These are phyloP conservation scores for Antitype chi DNA, from an alignment of 2,888 invertebrate species.

Conservation along the genomic window DNA sequence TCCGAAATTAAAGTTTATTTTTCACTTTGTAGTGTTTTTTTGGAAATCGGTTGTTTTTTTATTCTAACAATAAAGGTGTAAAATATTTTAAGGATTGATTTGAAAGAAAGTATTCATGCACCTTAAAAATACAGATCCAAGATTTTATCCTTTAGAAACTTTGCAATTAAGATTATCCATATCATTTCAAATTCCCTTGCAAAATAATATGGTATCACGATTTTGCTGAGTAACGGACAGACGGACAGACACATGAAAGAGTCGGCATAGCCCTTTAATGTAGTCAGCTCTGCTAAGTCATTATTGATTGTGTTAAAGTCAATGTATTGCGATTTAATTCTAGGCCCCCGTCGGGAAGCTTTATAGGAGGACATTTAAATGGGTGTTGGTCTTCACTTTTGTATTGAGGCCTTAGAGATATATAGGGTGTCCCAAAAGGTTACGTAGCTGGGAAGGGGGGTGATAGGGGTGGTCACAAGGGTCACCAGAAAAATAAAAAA, in stretches of 20 bases:
- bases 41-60: too few species aligned
- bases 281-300: slow-evolving; percentile 56
- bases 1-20: too few species aligned
- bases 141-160: slow-evolving; percentile 33
- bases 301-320: slow-evolving; percentile 58
- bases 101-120: neutral
- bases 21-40: too few species aligned
- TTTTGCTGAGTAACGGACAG: slow-evolving; percentile 59
- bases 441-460: too few species aligned
- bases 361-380: slow-evolving; percentile 22
- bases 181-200: slow-evolving; percentile 42
- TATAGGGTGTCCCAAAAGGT: too few species aligned
- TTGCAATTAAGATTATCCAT: slow-evolving; percentile 46
- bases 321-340: slow-evolving; percentile 55
- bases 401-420: neutral
- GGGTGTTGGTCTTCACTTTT: slow-evolving; percentile 19
- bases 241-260: slow-evolving; percentile 65
- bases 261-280: slow-evolving; percentile 49
- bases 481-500: too few species aligned
- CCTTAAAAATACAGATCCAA: slow-evolving; percentile 11
- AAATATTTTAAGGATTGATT: neutral
- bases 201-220: slow-evolving; percentile 46
- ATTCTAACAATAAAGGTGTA: neutral
- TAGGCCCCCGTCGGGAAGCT: slow-evolving; percentile 41
- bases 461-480: too few species aligned